Conservation (phyloP, 2,888 invertebrate genomes). For the Ormyrus rosae region DNA sequence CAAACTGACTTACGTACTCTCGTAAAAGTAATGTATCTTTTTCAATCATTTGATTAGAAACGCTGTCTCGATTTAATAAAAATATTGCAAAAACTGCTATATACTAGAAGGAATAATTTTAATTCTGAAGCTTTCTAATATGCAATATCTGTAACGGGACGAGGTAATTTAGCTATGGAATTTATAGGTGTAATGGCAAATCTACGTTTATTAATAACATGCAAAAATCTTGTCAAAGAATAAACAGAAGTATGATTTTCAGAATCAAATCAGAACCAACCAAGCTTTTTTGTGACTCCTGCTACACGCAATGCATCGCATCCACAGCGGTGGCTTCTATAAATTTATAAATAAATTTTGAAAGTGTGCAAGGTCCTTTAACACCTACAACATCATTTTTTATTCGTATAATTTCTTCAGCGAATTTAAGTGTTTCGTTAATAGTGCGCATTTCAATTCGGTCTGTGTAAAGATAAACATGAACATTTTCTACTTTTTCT, state of each 20-base stretch:
- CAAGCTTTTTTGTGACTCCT: conserved; percentile 2
- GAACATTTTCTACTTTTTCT: not conserved
- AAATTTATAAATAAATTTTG: not conserved
- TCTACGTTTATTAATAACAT: not conserved
- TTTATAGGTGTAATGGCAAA: not conserved
- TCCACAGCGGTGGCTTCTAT: not conserved
- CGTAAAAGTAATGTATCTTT: too few species aligned
- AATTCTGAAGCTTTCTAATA: conserved; percentile 60
- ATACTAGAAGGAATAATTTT: conserved; percentile 58
- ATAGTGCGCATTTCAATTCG: not conserved
- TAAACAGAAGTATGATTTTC: not conserved
- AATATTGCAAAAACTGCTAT: conserved; percentile 41
- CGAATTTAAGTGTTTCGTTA: not conserved
- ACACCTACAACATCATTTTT: not conserved
- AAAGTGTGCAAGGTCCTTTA: not conserved
- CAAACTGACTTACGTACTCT: too few species aligned
- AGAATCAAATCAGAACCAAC: not conserved
- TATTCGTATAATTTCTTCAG: not conserved
- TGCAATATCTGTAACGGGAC: conserved; percentile 51
- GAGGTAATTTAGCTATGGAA: conserved; percentile 16
- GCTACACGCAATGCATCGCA: not conserved
- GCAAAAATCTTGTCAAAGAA: not conserved
- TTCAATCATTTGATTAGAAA: not conserved
- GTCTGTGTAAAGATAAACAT: not conserved
- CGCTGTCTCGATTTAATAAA: conserved; percentile 4